These are phyloP conservation scores for Ammospiza nelsoni DNA, from an alignment of 2,113 vertebrate genomes.

Conservation along the genomic window DNA sequence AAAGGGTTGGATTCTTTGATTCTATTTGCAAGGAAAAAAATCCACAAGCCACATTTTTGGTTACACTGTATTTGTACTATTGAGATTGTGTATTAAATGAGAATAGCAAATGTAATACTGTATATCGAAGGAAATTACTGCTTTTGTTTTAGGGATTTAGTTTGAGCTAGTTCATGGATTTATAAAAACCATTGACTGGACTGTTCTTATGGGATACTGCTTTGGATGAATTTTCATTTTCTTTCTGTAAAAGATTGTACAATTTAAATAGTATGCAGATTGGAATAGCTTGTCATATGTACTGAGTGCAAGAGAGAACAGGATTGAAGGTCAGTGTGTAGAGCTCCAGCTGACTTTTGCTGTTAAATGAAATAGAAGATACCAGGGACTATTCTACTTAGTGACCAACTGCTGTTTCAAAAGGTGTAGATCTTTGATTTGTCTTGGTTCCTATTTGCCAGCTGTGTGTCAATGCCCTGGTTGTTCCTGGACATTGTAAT, in stretches of 20 bases:
- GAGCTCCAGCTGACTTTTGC: background rate
- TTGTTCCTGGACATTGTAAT: background rate
- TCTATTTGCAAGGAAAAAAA: background rate
- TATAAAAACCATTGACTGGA: background rate
- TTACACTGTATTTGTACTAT: background rate
- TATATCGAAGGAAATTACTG: background rate
- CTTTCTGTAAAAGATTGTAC: background rate
- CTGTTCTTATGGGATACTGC: background rate
- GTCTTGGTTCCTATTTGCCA: background rate
- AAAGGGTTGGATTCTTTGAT: background rate
- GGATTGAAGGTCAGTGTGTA: background rate
- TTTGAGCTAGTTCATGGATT: background rate
- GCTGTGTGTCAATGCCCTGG: background rate
- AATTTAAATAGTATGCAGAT: background rate
- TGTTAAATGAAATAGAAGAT: background rate
- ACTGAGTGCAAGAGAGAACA: background rate
- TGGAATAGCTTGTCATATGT: background rate
- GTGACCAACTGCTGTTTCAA: background rate
- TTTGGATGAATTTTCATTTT: background rate
- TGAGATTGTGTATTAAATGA: background rate
- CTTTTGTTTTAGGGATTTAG: background rate
- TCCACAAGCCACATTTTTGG: background rate
- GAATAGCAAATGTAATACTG: background rate
- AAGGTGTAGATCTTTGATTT: background rate
- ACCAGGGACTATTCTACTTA: background rate